Base-by-base conservation (phyloP, 2,113 vertebrate species). In the Calonectris borealis region DNA sequence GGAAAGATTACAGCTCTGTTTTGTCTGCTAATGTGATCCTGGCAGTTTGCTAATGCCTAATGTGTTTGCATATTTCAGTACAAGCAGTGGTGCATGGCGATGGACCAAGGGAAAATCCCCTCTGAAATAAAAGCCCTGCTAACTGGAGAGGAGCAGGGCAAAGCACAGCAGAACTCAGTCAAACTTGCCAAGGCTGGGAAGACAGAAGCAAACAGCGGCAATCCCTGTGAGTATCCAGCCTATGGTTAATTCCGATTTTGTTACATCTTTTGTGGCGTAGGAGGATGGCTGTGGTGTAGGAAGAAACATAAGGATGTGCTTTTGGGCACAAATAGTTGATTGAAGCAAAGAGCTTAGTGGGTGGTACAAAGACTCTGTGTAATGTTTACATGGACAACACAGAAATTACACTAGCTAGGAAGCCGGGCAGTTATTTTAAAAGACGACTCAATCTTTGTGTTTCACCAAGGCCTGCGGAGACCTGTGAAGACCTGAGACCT, bases 31-130 rank as follows among this genome's bases (percentile, higher is more conserved):
- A 79, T 89, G 93, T 85, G 91, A 70, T 93, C 69, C 93, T 92
- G 90, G 88, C 90, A 89, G 40, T 91, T 95, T 73, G 61, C 88
- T 88, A 72, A 52, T 77, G 85, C 55, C 64, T 90, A 31, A 80
- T 90, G 52, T 91, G 86, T 94, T 96, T 96, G 88, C 75, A 13
- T 95, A 29, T 96, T 97, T 86, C 97, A 99, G 99, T 99, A 99
- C 96, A 99, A 99, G 95, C 99, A 99, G 98, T 99, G 99, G 99
- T 99, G 99, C 85, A 97, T 98, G 46, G 99, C 99, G 25, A 99
- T 99, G 99, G 99, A 99, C 94, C 99, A 99, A 98, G 99, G 99
- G 51, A 99, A 99, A 98, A 99, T 99, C 97, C 99, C 99, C 26
- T 99, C 99, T 3, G 99, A 99, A 98, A 99, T 99, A 93, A 99